A percentile compares a stretch with the other conserved stretches of the same genome.
phyloP scores from a whole-genome alignment of 2,113 vertebrate genomes.

The Micromys minutus region DNA sequence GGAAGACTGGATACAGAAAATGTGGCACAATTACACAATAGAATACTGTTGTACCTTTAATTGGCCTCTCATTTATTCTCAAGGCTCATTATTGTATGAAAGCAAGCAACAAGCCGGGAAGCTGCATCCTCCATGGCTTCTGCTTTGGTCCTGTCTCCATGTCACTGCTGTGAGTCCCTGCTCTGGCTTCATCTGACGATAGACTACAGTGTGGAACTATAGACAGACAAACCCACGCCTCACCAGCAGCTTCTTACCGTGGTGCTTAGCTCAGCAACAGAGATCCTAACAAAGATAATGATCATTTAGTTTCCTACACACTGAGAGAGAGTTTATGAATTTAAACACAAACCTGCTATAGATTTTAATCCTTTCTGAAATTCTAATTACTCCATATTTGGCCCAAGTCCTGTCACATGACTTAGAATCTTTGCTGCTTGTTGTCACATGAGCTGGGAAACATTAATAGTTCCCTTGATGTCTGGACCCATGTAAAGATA shows the following conservation, averaged over 20 bases:
- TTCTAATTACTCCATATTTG: conserved; percentile 28
- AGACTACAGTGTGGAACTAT: too few relatives aligned
- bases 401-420: neutral
- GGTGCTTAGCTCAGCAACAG: neutral
- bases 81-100: neutral
- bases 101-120: neutral
- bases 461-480: neutral
- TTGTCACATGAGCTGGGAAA: neutral
- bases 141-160: neutral
- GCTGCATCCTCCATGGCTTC: neutral
- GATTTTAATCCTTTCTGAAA: conserved; percentile 51
- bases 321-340: conserved; percentile 32
- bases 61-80: neutral
- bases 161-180: neutral
- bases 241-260: neutral
- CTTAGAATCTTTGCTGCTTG: too few relatives aligned
- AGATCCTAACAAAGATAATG: neutral
- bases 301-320: neutral
- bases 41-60: neutral
- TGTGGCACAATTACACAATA: too few relatives aligned
- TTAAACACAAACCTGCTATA: neutral
- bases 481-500: neutral
- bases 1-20: too few relatives aligned
- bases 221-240: neutral
- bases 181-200: neutral